Evolutionary conservation across 2,797 vertebrate species (phyloP), one percentile per base, ranked within the genome.

Genomic region (Corythornis leucogaster): DNA sequence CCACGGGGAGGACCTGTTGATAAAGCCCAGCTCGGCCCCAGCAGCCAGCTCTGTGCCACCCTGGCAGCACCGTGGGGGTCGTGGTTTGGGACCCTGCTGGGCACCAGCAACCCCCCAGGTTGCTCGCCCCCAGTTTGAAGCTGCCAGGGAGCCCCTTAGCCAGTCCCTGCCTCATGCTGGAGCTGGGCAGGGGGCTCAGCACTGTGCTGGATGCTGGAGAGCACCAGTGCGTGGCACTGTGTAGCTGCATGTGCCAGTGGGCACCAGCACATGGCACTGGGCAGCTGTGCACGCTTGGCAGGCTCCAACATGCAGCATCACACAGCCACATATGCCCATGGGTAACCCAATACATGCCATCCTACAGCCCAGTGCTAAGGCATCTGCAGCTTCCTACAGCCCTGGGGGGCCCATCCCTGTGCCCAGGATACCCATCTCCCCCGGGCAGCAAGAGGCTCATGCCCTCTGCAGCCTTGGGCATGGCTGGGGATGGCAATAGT

Each of bases 301-400:
- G 7, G 46, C 46, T 48, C 4, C 8, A 19, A n/a, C 16, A 8
- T 26, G 25, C 4, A 15, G 48, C 38, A 40, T 10, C 28, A 3
- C 17, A 19, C 51, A 33, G 30, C 51, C 19, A 5, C 2, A 7
- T 7, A 9, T 11, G 2, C 53, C 1, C 3, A 5, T 3, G 2
- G 70, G 62, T 53, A 59, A 17, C 62, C 31, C 42, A 21, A 10
- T 1, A 4, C 33, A 15, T 4, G 8, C 53, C 42, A 25, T 6
- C 43, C 8, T 24, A 31, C 31, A 58, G 71, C 38, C 59, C 26
- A 19, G 59, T 20, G 38, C 38, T 11, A 62, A 61, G 51, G 59
- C 12, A 14, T 30, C 40, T 45, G 40, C n/a, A 11, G 15, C 15
- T 79, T 57, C 33, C 84, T 51, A 16, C 3, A 4, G 35, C 19